phyloP scores from a whole-genome alignment of 2,113 vertebrate genomes.

The Pogonocichla stellata region DNA sequence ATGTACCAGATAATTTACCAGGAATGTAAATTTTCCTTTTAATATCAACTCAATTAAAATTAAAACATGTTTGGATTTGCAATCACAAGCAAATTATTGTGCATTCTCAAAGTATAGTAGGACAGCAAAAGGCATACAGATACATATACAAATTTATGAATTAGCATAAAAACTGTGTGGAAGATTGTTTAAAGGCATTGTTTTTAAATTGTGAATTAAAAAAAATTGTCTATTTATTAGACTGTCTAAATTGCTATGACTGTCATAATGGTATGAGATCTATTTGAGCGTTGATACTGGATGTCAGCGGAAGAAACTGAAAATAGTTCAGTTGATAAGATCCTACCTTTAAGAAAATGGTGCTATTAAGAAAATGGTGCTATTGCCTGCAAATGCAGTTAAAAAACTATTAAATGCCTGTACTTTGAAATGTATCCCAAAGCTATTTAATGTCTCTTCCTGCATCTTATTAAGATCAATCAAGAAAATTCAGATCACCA shows the following conservation, averaged over 20 bases:
- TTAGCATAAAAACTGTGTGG: not conserved
- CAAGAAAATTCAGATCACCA: not conserved
- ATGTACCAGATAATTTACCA: not conserved
- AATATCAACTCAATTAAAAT: not conserved
- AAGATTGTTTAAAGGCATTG: not conserved
- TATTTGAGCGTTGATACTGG: not conserved
- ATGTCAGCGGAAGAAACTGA: constrained; percentile 29
- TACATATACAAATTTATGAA: not conserved
- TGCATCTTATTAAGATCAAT: constrained; percentile 5
- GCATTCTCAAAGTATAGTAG: not conserved
- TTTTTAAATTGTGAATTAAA: not conserved
- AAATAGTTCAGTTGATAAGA: constrained; percentile 9
- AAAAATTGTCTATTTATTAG: not conserved
- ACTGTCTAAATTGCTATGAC: not conserved
- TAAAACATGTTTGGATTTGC: not conserved
- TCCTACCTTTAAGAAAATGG: not conserved
- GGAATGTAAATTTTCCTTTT: not conserved
- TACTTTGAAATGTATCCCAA: constrained; percentile 9
- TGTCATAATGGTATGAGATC: not conserved
- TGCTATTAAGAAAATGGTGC: constrained; percentile 12
- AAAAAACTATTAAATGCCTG: not conserved
- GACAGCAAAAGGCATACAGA: not conserved
- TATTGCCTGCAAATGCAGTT: constrained; percentile 26
- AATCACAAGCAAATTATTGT: not conserved
- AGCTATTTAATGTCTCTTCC: not conserved